These are phyloP conservation scores for Tetragonisca angustula DNA, from an alignment of 2,888 invertebrate species.

Conservation along the genomic window DNA sequence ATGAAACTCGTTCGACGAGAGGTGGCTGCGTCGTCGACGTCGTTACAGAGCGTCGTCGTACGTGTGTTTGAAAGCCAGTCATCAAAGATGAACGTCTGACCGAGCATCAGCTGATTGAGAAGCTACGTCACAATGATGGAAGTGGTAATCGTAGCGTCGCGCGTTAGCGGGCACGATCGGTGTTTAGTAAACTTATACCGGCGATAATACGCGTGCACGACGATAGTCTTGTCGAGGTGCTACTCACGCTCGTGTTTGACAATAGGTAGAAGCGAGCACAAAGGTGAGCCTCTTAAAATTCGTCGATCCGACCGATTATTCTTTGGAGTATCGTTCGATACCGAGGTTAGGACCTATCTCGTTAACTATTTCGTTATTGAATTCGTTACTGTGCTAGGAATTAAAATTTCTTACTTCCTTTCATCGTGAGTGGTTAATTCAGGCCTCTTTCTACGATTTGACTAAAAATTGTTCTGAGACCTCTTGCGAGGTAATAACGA, in stretches of 20 bases:
- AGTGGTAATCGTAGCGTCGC: conserved; percentile 61
- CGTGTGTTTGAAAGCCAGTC: not conserved
- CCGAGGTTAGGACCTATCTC: not conserved
- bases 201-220: conserved; percentile 45
- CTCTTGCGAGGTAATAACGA: no score
- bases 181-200: conserved; percentile 33
- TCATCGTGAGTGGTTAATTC: no score
- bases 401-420: no score
- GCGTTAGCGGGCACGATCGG: conserved; percentile 50
- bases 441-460: no score
- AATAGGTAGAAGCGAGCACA: conserved; percentile 71
- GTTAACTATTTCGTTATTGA: no score
- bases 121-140: conserved; percentile 71
- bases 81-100: conserved; percentile 20
- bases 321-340: conserved; percentile 2
- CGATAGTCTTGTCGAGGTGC: conserved; percentile 61
- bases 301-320: not conserved
- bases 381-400: no score
- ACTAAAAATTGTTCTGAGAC: no score
- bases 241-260: conserved; percentile 72
- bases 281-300: conserved; percentile 28
- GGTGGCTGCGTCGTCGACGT: not conserved
- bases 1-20: not conserved
- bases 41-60: not conserved
- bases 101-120: conserved; percentile 63